Base-by-base conservation (phyloP, 2,888 invertebrate genomes). In the Drosophila paranaensis region DNA sequence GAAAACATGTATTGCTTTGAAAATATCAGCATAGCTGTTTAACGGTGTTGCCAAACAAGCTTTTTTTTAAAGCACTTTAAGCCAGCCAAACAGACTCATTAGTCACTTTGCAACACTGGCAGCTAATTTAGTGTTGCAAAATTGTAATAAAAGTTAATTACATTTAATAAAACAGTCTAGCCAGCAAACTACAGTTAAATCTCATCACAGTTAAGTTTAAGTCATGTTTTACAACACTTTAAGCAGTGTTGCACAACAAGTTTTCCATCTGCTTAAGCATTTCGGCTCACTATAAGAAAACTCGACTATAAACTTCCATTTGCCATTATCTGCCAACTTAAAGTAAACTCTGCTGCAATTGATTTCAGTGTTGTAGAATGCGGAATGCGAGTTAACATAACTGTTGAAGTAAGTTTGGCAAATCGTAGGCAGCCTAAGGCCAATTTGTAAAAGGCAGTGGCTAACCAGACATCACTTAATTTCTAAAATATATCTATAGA, bases 391-490 rank as follows among this genome's bases (percentile, higher is more conserved):
- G 55, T 20, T 33, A 16, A 9, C 54, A 27, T 40, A 27, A 40
- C 40, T 30, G 40, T 40, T 40, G 39, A 13, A 33, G 42, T 4
- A 20, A 25, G n/a, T 37, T 60, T 20, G 20, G 40, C 37, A 25
- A 35, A 39, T 33, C n/a, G 37, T 2, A n/a, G n/a, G 10, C 16
- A 11, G 63, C 48, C 63, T 6, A 27, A 16, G 33, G 45, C 30
- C 53, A 57, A 63, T 60, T 64, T 64, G 53, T 40, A 35, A 40
- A 75, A 39, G 50, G 10, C 60, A 58, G 33, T 33, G 64, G 68
- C 61, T 78, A 56, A 65, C 64, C 64, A 37, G 58, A 56, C 64
- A 76, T 64, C 55, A 68, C 40, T 60, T 68, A 74, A 68, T 74
- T 35, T 55, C 30, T n/a, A 50, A 61, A 68, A 57, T 55, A 57